Conservation (phyloP, 2,888 invertebrate species). For the Orchesellides sinensis region DNA sequence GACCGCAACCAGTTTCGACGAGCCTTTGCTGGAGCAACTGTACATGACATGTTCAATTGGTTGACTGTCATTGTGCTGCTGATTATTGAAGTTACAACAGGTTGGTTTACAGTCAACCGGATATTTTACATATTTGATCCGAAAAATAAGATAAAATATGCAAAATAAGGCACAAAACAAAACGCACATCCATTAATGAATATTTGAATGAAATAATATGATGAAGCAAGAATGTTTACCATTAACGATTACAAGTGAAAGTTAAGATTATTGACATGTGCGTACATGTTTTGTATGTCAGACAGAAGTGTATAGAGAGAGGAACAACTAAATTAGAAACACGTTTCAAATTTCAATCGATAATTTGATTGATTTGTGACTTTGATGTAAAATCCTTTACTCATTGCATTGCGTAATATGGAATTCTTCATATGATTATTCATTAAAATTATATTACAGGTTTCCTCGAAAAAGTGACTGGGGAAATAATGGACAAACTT, state of each 20-base stretch:
- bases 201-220: background rate
- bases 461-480: slow-evolving; percentile 76
- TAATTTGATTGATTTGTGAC: slow-evolving; percentile 14
- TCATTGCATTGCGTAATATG: too few species aligned
- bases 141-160: background rate
- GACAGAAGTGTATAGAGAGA: too few species aligned
- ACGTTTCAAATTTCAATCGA: slow-evolving; percentile 10
- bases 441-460: slow-evolving; percentile 71
- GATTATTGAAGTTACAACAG: slow-evolving; percentile 78
- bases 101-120: slow-evolving; percentile 70
- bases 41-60: slow-evolving; percentile 81
- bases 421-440: too few species aligned
- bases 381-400: too few species aligned
- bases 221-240: too few species aligned
- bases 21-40: slow-evolving; percentile 80
- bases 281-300: too few species aligned
- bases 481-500: slow-evolving; percentile 75
- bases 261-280: too few species aligned
- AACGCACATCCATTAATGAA: background rate
- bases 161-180: background rate
- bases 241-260: too few species aligned
- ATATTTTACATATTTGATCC: too few species aligned
- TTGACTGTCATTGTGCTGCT: slow-evolving; percentile 79
- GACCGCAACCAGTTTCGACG: slow-evolving; percentile 78
- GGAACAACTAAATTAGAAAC: too few species aligned